Evolutionary conservation across 1,140 invertebrate species (phyloP).

Genomic region (Tyrophagus putrescentiae): DNA sequence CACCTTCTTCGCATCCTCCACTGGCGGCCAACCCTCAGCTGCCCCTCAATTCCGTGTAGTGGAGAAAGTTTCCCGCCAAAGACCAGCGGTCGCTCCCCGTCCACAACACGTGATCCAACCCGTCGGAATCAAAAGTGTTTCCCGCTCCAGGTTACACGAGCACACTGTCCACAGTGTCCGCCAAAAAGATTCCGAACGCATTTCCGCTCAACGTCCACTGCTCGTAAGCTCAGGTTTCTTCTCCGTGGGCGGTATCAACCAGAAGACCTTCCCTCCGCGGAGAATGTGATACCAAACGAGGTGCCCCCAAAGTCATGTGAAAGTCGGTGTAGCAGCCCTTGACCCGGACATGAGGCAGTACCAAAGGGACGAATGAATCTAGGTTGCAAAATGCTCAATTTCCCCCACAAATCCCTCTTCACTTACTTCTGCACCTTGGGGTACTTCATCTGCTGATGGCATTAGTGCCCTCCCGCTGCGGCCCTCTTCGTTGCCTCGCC

Average conservation of each 20-base stretch:
- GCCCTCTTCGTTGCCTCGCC: constrained; percentile 82
- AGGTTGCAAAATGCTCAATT: background rate
- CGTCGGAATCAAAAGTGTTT: constrained; percentile 91
- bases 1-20: constrained; percentile 87
- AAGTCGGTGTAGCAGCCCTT: constrained; percentile 96
- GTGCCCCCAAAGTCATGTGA: constrained; percentile 97
- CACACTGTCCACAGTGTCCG: constrained; percentile 80
- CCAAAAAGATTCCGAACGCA: constrained; percentile 87
- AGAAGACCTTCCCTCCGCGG: constrained; percentile 72
- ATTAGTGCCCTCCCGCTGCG: constrained; percentile 84
- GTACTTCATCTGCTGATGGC: constrained; percentile 93
- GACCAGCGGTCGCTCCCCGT: constrained; percentile 87
- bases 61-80: constrained; percentile 97
- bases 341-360: constrained; percentile 96
- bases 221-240: constrained; percentile 77
- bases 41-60: constrained; percentile 57
- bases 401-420: background rate
- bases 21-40: constrained; percentile 61
- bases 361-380: constrained; percentile 39
- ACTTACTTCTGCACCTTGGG: constrained; percentile 58
- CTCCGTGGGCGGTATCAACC: constrained; percentile 88
- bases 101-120: constrained; percentile 98
- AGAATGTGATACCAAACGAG: constrained; percentile 96
- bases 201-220: constrained; percentile 82
- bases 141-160: constrained; percentile 59